A percentile compares a stretch with the other conserved stretches of the same genome.
Conservation (phyloP, 1,140 invertebrate species). For the Dendroctonus ponderosae region DNA sequence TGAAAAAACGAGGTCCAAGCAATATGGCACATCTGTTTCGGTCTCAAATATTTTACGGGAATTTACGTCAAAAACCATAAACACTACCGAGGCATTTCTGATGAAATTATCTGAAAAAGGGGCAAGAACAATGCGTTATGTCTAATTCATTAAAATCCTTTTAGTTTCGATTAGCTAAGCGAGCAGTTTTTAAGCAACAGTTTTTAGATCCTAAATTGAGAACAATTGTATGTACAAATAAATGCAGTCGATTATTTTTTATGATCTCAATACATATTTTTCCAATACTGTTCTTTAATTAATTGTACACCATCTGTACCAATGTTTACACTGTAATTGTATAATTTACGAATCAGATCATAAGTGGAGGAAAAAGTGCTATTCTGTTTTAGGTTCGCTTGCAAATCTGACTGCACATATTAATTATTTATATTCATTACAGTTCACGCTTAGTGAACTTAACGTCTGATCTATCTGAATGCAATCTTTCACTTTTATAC, state of each 20-base stretch:
- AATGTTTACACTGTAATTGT: slow-evolving; percentile 24
- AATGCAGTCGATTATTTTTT: not conserved
- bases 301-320: slow-evolving; percentile 11
- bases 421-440: slow-evolving; percentile 21
- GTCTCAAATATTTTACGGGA: slow-evolving; percentile 19
- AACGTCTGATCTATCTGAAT: slow-evolving; percentile 19
- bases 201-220: no score
- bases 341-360: slow-evolving; percentile 20
- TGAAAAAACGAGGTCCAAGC: not conserved
- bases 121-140: slow-evolving; percentile 20
- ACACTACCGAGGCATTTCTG: slow-evolving; percentile 6
- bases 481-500: slow-evolving; percentile 12
- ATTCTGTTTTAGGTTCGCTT: slow-evolving; percentile 10
- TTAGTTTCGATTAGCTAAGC: slow-evolving; percentile 20
- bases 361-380: slow-evolving; percentile 19
- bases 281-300: slow-evolving; percentile 10
- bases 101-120: slow-evolving; percentile 16
- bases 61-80: slow-evolving; percentile 14
- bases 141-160: slow-evolving; percentile 32
- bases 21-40: slow-evolving; percentile 8
- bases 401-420: slow-evolving; percentile 19
- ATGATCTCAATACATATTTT: slow-evolving; percentile 15
- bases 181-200: no score
- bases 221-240: no score
- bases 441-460: slow-evolving; percentile 19